phyloP scores from a whole-genome alignment of 2,797 vertebrate genomes.

The Mormyrus proboscirostris region DNA sequence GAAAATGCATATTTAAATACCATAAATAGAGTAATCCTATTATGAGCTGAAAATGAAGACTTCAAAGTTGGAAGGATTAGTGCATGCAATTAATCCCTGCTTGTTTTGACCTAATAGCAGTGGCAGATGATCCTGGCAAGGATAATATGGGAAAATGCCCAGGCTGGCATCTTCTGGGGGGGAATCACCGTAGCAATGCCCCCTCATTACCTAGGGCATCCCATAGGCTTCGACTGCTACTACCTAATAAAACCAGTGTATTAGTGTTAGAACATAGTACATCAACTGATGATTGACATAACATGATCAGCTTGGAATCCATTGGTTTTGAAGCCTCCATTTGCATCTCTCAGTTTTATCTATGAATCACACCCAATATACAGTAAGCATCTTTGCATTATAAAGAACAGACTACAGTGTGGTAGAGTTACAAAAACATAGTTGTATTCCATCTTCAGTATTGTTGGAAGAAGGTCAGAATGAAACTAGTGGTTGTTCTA shows the following conservation, averaged over 20 bases:
- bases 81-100: not conserved
- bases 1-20: not conserved
- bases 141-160: not conserved
- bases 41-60: not conserved
- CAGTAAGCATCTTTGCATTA: not conserved
- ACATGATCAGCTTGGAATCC: not conserved
- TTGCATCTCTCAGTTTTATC: not conserved
- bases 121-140: not conserved
- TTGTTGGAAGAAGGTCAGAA: not conserved
- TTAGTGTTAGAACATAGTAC: not conserved
- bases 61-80: not conserved
- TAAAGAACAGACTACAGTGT: not conserved
- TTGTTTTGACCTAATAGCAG: not conserved
- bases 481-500: slow-evolving; percentile 20
- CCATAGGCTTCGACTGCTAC: not conserved
- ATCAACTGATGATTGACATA: not conserved
- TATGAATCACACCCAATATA: not conserved
- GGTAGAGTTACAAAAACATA: not conserved
- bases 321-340: not conserved
- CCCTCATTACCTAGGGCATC: not conserved
- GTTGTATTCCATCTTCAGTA: not conserved
- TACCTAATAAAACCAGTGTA: not conserved
- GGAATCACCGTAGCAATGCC: not conserved
- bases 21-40: not conserved
- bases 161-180: not conserved